Percentiles rank a stretch among this genome's conserved stretches.
phyloP scores from a whole-genome alignment of 1,140 invertebrate genomes.

The Paralvinella palmiformis region DNA sequence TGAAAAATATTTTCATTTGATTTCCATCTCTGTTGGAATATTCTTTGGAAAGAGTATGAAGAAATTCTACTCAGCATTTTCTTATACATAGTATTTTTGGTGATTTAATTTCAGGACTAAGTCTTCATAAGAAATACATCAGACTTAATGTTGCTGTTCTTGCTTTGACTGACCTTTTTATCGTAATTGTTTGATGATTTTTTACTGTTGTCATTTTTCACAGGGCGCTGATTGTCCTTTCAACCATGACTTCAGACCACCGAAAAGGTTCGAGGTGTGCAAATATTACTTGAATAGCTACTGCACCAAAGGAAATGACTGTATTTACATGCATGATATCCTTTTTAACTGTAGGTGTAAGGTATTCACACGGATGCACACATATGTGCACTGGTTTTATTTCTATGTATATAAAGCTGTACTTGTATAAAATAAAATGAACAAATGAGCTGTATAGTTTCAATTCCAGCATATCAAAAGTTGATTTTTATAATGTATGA shows the following conservation, averaged over 20 bases:
- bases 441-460: too few species aligned
- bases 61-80: too few species aligned
- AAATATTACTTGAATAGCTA: slow-evolving; percentile 95
- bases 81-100: too few species aligned
- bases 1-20: too few species aligned
- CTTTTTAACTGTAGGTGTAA: too few species aligned
- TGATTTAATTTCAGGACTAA: neutral
- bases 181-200: neutral
- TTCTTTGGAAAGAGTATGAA: too few species aligned
- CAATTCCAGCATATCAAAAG: too few species aligned
- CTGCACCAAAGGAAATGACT: slow-evolving; percentile 91
- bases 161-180: neutral
- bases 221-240: slow-evolving; percentile 72
- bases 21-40: too few species aligned
- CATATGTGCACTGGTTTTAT: too few species aligned
- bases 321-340: slow-evolving; percentile 85
- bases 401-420: too few species aligned
- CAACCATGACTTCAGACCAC: slow-evolving; percentile 72
- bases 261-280: slow-evolving; percentile 86
- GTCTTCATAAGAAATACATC: neutral
- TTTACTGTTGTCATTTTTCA: slow-evolving; percentile 25
- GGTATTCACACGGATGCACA: too few species aligned
- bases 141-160: neutral
- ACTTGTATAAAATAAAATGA: too few species aligned
- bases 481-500: neutral